Conservation (phyloP, 1,140 invertebrate genomes). For the Plectus sambesii region DNA sequence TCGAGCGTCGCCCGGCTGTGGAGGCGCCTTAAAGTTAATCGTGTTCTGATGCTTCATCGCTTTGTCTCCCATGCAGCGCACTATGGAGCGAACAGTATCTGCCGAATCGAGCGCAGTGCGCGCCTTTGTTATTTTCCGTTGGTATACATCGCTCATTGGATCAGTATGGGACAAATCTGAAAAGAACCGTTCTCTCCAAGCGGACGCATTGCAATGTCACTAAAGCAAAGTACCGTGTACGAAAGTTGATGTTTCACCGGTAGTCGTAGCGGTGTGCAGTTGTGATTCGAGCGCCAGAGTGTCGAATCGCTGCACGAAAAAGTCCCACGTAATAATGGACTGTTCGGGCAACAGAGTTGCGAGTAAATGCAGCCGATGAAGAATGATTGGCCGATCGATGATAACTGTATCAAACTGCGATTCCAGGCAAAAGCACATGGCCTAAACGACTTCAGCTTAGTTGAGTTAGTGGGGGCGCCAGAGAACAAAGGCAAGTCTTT, state of each 20-base stretch:
- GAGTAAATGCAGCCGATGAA: conserved; percentile 87
- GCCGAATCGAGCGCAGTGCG: conserved; percentile 68
- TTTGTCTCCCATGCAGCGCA: conserved; percentile 76
- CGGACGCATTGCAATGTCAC: conserved; percentile 3
- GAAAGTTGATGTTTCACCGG: conserved; percentile 4
- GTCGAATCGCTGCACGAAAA: conserved; percentile 94
- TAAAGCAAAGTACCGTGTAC: not conserved
- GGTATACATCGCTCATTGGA: conserved; percentile 71
- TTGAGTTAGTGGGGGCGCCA: no score
- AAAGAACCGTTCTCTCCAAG: conserved; percentile 10
- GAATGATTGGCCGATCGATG: conserved; percentile 85
- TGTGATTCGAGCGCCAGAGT: conserved; percentile 87
- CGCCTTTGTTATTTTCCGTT: conserved; percentile 73
- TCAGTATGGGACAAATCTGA: conserved; percentile 78
- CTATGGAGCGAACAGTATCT: conserved; percentile 63
- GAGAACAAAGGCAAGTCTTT: no score
- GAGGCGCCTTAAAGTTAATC: no score
- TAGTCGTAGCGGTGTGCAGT: no score
- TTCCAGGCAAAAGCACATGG: conserved; percentile 50
- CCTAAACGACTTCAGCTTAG: conserved; percentile 38
- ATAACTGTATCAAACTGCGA: conserved; percentile 64
- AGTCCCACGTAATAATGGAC: conserved; percentile 86
- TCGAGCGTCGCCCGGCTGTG: no score
- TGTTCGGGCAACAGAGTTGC: conserved; percentile 81
- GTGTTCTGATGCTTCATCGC: conserved; percentile 87